These are phyloP conservation scores for Yponomeuta evonymella DNA, from an alignment of 2,888 invertebrate genomes.

Conservation along the genomic window DNA sequence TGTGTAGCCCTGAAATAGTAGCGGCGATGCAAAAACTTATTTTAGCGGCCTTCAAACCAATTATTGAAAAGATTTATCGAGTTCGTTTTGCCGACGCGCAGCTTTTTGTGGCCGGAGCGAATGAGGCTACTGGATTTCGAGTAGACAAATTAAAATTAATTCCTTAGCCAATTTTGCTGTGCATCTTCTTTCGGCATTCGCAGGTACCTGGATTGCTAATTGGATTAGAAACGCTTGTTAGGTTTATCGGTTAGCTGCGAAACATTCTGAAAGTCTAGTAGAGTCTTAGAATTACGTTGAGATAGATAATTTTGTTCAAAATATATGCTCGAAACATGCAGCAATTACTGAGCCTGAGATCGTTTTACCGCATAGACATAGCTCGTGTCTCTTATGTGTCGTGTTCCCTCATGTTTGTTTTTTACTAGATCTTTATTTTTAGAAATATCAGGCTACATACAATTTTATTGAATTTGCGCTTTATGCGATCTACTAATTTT, in stretches of 20 bases:
- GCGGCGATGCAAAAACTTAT: not conserved
- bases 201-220: not conserved
- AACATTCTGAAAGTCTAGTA: not conserved
- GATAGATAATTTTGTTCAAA: too few species aligned
- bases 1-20: not conserved
- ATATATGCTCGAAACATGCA: too few species aligned
- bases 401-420: too few species aligned
- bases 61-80: slow-evolving; percentile 2
- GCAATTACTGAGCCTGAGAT: too few species aligned
- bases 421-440: too few species aligned
- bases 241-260: not conserved
- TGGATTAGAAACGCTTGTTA: not conserved
- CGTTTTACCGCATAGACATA: too few species aligned
- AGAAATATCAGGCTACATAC: too few species aligned
- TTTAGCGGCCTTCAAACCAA: slow-evolving; percentile 2
- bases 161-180: not conserved
- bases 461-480: too few species aligned
- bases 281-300: too few species aligned
- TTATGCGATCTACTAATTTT: too few species aligned
- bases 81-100: not conserved
- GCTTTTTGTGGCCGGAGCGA: slow-evolving; percentile 2
- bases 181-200: not conserved
- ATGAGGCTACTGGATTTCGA: slow-evolving; percentile 10
- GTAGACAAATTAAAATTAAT: slow-evolving; percentile 11
- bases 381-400: too few species aligned